phyloP scores from a whole-genome alignment of 37 sponge, comb jelly and placozoan genomes.

The Cliona cf. orientalis region DNA sequence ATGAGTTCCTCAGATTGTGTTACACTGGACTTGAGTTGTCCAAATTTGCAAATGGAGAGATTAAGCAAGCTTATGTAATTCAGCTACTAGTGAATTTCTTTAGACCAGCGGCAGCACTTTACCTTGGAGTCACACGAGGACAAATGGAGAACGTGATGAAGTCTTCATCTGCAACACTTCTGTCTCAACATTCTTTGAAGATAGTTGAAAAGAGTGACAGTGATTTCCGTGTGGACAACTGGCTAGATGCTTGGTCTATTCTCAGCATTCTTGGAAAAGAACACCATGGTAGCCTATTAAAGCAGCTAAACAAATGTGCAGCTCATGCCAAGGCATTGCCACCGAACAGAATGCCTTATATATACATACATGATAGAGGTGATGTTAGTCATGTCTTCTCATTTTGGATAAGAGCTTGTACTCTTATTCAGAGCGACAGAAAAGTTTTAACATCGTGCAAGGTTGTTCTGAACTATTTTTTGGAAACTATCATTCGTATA shows the following conservation, averaged over 20 bases:
- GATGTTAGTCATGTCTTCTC: constrained; percentile 7
- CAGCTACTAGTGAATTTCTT: neutral
- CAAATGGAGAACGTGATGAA: neutral
- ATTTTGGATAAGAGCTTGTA: constrained; percentile 16
- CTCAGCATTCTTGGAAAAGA: constrained; percentile 26
- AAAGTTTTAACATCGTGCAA: constrained; percentile 19
- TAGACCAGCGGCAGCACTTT: constrained; percentile 5
- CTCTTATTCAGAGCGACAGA: neutral
- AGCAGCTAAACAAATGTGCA: too few relatives aligned
- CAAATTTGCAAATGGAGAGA: neutral
- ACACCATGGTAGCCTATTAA: too few relatives aligned
- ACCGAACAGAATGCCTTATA: too few relatives aligned
- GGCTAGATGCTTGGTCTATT: constrained; percentile 22
- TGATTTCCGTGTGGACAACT: constrained; percentile 20
- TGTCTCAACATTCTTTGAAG: neutral
- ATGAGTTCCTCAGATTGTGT: neutral
- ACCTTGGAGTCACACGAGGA: constrained; percentile 1
- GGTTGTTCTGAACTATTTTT: constrained; percentile 5
- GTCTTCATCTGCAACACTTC: neutral
- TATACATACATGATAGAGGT: too few relatives aligned
- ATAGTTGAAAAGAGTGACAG: neutral
- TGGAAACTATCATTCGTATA: neutral
- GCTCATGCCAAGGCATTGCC: too few relatives aligned
- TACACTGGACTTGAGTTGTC: neutral
- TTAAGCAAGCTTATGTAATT: constrained; percentile 3